Base-by-base conservation (phyloP, 2,113 vertebrate species). In the Zapornia atra region DNA sequence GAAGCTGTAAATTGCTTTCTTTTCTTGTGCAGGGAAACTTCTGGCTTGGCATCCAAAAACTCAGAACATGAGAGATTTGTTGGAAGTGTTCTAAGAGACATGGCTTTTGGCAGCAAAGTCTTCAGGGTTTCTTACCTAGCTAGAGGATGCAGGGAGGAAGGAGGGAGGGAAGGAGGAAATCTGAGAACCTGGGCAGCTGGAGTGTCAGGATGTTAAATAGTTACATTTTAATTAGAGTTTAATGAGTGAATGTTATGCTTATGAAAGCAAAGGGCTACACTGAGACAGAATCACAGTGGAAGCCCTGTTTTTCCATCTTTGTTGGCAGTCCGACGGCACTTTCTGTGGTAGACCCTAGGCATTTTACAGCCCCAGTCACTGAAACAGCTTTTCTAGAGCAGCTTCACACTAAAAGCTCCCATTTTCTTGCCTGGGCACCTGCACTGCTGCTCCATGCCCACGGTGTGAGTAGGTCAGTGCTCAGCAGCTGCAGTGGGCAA, bases 1-100 rank as follows among this genome's bases (percentile, higher is more conserved):
- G 36, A 95, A 97, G 92, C 66, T 97, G 97, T 96, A 98, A 98
- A 98, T 98, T 98, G 96, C 96, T 97, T 98, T 97, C 90, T 88
- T 97, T 96, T 79, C 86, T 94, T 95, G 75, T 86, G 85, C 73
- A 83, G 51, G 56, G 72, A 96, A 96, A 90, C 68, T 96, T 90
- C 78, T 97, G 96, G 53, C 82, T 96, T 94, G 65, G 63, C 92
- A 87, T 92, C 86, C 96, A 95, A 98, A 98, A 97, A 96, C 96
- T 97, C 10, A 68, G 40, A 94, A 96, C 11, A 24, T 81, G 90
- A 86, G 78, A 96, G 96, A 97, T 96, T 92, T 94, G 84, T 78
- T 88, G 85, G 44, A 92, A 81, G 33, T 76, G 25, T 89, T 97
- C 68, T 88, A 64, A 96, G 77, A 95, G 63, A 95, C 72, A 89